Conservation (phyloP, 2,113 vertebrate species). For the Nibea coibor region DNA sequence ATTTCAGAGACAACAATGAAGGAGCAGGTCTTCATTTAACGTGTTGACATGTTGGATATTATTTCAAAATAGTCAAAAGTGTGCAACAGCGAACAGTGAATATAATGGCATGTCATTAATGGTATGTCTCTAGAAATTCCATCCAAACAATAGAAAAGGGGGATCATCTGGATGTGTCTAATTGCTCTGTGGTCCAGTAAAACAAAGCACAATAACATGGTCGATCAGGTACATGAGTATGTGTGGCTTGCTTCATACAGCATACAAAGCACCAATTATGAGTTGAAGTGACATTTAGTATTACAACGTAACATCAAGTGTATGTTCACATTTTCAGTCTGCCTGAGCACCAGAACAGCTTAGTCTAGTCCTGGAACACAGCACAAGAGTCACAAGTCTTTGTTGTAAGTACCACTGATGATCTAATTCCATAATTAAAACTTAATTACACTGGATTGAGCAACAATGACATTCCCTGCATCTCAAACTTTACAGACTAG, state of each 20-base stretch:
- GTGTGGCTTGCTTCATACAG: not conserved
- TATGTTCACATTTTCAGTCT: not conserved
- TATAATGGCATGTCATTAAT: not conserved
- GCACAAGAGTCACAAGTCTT: not conserved
- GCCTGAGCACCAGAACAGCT: not conserved
- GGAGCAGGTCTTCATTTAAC: not conserved
- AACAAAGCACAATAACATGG: not conserved
- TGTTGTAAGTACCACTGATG: not conserved
- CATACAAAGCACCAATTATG: not conserved
- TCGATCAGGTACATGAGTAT: not conserved
- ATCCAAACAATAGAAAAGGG: not conserved
- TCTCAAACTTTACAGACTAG: not conserved
- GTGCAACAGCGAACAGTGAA: not conserved
- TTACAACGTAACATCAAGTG: not conserved
- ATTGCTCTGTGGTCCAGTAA: not conserved
- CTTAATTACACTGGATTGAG: not conserved
- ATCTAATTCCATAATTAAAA: not conserved
- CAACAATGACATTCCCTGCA: not conserved
- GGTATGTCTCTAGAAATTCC: not conserved
- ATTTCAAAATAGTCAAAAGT: not conserved
- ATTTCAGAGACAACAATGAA: not conserved
- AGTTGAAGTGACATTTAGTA: not conserved
- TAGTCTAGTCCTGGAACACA: not conserved
- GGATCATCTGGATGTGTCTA: not conserved
- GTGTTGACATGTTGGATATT: not conserved